These are phyloP conservation scores for Riparia riparia DNA, from an alignment of 2,113 vertebrate genomes.

Conservation along the genomic window DNA sequence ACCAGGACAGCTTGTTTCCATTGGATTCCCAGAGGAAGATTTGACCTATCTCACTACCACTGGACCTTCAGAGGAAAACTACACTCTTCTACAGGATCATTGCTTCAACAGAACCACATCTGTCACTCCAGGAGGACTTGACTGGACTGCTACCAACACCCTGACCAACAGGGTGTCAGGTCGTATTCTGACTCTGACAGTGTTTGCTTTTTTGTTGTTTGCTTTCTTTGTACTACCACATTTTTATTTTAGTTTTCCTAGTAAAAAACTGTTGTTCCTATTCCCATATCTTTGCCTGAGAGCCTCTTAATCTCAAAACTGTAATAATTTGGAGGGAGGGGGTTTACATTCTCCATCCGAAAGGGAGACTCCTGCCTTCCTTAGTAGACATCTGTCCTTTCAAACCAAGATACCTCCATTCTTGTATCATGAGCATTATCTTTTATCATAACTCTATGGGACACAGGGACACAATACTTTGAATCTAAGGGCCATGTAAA, in stretches of 20 bases:
- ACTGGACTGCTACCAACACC: not conserved
- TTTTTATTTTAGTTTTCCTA: not conserved
- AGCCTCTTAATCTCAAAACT: not conserved
- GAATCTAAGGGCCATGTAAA: not conserved
- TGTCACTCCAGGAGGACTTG: not conserved
- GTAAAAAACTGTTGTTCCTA: not conserved
- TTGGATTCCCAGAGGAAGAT: not conserved
- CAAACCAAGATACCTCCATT: not conserved
- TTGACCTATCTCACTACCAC: not conserved
- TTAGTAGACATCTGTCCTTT: not conserved
- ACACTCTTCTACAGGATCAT: not conserved
- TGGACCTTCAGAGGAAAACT: not conserved
- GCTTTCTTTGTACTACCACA: not conserved
- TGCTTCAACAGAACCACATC: not conserved
- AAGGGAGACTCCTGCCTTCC: not conserved
- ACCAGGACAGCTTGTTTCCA: not conserved
- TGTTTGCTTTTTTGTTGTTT: not conserved
- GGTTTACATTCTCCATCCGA: not conserved
- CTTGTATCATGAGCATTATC: not conserved
- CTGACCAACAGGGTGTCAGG: not conserved
- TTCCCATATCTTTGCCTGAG: not conserved
- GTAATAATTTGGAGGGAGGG: not conserved
- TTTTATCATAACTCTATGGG: not conserved
- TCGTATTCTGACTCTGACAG: not conserved
- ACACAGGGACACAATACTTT: not conserved